Evolutionary conservation across 1,140 invertebrate species (phyloP), one percentile per base, ranked within the genome.

Genomic region (Drosophila lowei): DNA sequence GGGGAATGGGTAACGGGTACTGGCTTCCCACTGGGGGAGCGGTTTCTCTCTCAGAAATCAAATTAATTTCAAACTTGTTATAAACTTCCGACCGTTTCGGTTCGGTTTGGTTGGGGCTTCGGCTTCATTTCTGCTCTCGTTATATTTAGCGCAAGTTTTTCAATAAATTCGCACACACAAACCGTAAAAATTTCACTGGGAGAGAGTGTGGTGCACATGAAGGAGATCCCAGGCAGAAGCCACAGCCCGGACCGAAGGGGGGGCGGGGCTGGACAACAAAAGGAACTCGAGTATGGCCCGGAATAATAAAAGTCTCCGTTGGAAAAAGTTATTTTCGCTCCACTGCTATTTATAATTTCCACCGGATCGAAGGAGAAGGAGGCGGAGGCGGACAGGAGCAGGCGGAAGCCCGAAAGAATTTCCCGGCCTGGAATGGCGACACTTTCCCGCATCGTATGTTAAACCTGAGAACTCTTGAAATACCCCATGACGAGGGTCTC

Each of bases 111-210:
- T 18, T 30, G 18, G 30, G 30, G 30, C 9, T 30, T 50, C n/a
- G 7, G 15, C 34, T 7, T 38, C 30, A 4, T 34, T 34, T 52
- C 16, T 28, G 2, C 15, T 13, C 7, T 30, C 42, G 21, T 21
- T 53, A 23, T 42, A 42, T 58, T 54, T 56, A 21, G 15, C 41
- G n/a, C 53, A 68, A 79, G 76, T 79, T 74, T 71, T 57, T 48
- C 76, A 66, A 79, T 79, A 74, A 79, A 74, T 79, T 59, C 15
- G 11, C 47, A 52, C 49, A 44, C 68, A 54, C 23, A 38, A 38
- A 38, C 34, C 34, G 34, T 38, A 13, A 38, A 38, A 38, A 38
- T 13, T 38, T 38, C 34, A 13, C 34, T 38, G 34, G 34, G 3
- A 11, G 34, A 11, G 34, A 13, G 34, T 38, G 34, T 38, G 34